phyloP scores from a whole-genome alignment of 2,113 vertebrate genomes.

The Myiopsitta monachus region DNA sequence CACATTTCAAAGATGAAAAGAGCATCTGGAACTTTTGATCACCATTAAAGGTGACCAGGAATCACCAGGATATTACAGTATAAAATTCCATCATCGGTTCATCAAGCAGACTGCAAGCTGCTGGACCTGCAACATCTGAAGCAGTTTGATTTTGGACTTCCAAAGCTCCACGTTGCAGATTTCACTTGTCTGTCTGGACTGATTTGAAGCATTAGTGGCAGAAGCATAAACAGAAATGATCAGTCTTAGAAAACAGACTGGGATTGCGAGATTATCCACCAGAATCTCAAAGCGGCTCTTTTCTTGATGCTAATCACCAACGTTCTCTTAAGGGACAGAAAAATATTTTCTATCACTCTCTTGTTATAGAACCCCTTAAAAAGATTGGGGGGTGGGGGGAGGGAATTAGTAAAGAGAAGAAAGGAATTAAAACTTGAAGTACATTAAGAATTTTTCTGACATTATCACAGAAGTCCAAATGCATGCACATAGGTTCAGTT shows the following conservation, averaged over 20 bases:
- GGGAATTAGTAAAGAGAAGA: not conserved
- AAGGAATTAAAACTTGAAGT: not conserved
- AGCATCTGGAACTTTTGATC: not conserved
- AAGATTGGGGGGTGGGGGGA: accelerated
- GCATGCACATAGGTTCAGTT: not conserved
- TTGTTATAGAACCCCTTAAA: not conserved
- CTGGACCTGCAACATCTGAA: not conserved
- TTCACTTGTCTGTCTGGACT: not conserved
- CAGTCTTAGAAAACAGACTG: not conserved
- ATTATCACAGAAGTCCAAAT: not conserved
- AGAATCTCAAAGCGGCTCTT: not conserved
- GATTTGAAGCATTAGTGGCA: not conserved
- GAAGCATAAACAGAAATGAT: not conserved
- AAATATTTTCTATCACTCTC: not conserved
- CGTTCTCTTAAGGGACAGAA: not conserved
- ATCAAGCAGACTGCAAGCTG: not conserved
- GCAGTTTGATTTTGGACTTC: not conserved
- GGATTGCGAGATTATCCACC: not conserved
- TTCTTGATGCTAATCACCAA: not conserved
- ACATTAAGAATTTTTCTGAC: not conserved
- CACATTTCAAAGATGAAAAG: not conserved
- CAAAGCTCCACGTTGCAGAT: not conserved
- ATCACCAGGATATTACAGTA: not conserved
- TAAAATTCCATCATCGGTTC: not conserved
- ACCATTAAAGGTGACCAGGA: not conserved